Conservation (phyloP, 2,888 invertebrate species). For the Plebejus melissa region DNA sequence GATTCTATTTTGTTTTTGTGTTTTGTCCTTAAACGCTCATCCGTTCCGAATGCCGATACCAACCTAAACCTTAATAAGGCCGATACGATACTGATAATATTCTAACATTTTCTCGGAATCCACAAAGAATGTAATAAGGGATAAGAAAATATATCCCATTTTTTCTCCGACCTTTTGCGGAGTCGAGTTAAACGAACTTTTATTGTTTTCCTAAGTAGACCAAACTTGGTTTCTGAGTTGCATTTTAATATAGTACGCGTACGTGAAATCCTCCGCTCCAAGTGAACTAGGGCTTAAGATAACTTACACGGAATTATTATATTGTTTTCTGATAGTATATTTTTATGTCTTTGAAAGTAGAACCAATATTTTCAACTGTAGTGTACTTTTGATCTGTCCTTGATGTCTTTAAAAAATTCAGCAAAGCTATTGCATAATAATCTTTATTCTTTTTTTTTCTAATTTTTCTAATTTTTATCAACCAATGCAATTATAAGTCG, state of each 20-base stretch:
- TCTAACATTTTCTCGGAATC: constrained; percentile 2
- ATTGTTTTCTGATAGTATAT: background rate
- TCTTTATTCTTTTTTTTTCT: too few species aligned
- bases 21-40: background rate
- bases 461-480: too few species aligned
- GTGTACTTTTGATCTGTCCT: too few species aligned
- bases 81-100: constrained; percentile 3
- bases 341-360: too few species aligned
- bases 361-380: too few species aligned
- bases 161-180: background rate
- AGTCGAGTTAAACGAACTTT: constrained; percentile 16
- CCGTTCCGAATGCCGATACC: background rate
- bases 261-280: background rate
- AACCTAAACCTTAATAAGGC: background rate
- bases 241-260: constrained; percentile 4
- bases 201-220: constrained; percentile 10
- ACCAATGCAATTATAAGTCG: too few species aligned
- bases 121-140: constrained; percentile 16
- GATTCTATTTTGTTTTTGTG: background rate
- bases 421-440: too few species aligned
- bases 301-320: background rate
- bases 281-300: background rate
- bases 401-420: too few species aligned
- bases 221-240: constrained; percentile 12
- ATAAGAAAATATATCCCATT: constrained; percentile 20